Evolutionary conservation across 2,888 invertebrate species (phyloP).

Genomic region (Sericinus montela): DNA sequence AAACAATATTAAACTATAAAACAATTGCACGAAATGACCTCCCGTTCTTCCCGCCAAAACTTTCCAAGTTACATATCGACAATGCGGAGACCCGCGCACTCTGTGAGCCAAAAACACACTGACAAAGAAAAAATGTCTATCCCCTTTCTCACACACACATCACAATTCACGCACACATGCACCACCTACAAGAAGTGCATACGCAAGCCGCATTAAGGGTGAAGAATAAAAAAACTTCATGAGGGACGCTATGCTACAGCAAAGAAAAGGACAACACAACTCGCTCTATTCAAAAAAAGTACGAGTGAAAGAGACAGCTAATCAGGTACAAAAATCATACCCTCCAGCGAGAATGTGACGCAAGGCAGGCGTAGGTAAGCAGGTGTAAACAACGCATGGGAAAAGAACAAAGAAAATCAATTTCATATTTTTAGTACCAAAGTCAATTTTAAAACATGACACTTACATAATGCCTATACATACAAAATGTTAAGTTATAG

Average conservation of each 20-base stretch:
- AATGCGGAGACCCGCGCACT: slow-evolving; percentile 43
- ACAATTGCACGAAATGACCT: slow-evolving; percentile 31
- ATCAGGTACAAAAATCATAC: slow-evolving; percentile 64
- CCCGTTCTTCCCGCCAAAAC: slow-evolving; percentile 72
- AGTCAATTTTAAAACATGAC: slow-evolving; percentile 1
- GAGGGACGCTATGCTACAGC: slow-evolving; percentile 46
- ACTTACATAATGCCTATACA: neutral
- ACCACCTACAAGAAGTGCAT: slow-evolving; percentile 52
- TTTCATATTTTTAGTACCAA: slow-evolving; percentile 33
- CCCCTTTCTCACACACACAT: slow-evolving; percentile 32
- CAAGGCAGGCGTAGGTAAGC: slow-evolving; percentile 56
- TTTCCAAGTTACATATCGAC: slow-evolving; percentile 37
- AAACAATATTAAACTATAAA: slow-evolving; percentile 29
- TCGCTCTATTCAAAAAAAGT: slow-evolving; percentile 18
- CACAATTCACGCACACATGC: slow-evolving; percentile 32
- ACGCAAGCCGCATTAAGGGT: slow-evolving; percentile 64
- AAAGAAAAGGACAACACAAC: slow-evolving; percentile 42
- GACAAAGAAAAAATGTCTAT: slow-evolving; percentile 36
- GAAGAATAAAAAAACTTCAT: slow-evolving; percentile 55
- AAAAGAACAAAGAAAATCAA: slow-evolving; percentile 58
- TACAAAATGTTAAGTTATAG: neutral
- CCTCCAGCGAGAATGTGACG: slow-evolving; percentile 61
- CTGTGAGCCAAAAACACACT: slow-evolving; percentile 48
- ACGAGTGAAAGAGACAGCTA: slow-evolving; percentile 46
- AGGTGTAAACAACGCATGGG: slow-evolving; percentile 63